phyloP scores from a whole-genome alignment of 2,797 vertebrate species.

The Phyllotis vaccarum region DNA sequence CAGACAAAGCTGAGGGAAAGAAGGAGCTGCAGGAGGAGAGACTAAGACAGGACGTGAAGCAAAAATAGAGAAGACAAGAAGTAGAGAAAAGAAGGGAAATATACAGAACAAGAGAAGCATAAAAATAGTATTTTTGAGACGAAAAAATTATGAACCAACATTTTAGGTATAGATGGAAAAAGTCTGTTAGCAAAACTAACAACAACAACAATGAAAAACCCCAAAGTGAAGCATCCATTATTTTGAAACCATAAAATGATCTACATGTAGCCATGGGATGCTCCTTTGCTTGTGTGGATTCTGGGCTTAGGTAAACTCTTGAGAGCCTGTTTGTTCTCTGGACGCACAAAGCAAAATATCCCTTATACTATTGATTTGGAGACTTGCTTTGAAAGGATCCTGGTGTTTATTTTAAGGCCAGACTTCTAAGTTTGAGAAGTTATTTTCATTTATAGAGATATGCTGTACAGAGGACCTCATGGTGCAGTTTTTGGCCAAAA shows the following conservation, averaged over 20 bases:
- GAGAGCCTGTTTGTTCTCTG: not conserved
- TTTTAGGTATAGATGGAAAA: not conserved
- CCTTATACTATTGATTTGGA: not conserved
- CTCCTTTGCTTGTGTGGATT: not conserved
- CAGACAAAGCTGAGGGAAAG: not conserved
- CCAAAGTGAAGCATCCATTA: not conserved
- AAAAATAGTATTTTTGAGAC: not conserved
- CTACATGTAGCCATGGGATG: not conserved
- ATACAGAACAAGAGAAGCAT: not conserved
- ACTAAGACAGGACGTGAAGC: not conserved
- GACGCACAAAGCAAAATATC: not conserved
- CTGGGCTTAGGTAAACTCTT: not conserved
- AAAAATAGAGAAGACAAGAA: not conserved
- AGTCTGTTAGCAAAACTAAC: not conserved
- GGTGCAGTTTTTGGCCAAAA: not conserved
- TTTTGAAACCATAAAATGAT: not conserved
- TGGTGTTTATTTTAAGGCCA: not conserved
- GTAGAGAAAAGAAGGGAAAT: not conserved
- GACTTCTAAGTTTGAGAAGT: not conserved
- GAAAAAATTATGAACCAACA: not conserved
- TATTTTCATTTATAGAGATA: not conserved
- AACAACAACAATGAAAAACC: not conserved
- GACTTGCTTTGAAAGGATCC: rapidly evolving
- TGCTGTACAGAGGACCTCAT: not conserved
- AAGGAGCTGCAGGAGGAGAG: rapidly evolving